A percentile compares a stretch with the other conserved stretches of the same genome.
These are phyloP conservation scores for Celastrina argiolus DNA, from an alignment of 2,888 invertebrate species.

Conservation along the genomic window DNA sequence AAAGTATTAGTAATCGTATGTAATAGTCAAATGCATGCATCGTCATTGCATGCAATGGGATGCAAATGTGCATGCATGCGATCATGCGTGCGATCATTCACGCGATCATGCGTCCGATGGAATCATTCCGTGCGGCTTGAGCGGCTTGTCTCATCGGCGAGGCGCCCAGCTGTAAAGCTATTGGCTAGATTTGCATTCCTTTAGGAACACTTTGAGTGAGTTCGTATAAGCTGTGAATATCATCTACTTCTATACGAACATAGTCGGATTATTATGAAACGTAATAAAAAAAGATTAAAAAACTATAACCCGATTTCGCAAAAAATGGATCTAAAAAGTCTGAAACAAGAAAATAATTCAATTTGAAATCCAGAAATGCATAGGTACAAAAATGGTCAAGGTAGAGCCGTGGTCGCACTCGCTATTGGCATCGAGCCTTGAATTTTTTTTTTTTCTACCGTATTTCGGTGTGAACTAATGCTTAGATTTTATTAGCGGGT, in stretches of 20 bases:
- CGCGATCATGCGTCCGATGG: slow-evolving; percentile 27
- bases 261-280: no score
- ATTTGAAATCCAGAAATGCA: no score
- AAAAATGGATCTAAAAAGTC: no score
- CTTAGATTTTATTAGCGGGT: no score
- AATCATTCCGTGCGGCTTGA: slow-evolving; percentile 31
- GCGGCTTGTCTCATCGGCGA: slow-evolving; percentile 28
- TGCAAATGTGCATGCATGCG: neutral
- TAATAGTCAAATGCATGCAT: slow-evolving; percentile 11
- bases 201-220: neutral
- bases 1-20: neutral
- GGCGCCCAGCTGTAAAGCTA: slow-evolving; percentile 27
- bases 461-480: no score
- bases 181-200: slow-evolving; percentile 24
- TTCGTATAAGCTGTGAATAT: neutral
- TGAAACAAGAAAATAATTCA: no score
- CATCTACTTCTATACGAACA: neutral
- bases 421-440: no score
- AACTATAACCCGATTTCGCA: no score
- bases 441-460: no score
- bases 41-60: slow-evolving; percentile 23
- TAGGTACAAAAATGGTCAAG: no score
- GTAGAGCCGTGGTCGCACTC: no score
- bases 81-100: slow-evolving; percentile 7
- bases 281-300: no score